Base-by-base conservation (phyloP, 1,140 invertebrate species). In the Drosophila sucinea region DNA sequence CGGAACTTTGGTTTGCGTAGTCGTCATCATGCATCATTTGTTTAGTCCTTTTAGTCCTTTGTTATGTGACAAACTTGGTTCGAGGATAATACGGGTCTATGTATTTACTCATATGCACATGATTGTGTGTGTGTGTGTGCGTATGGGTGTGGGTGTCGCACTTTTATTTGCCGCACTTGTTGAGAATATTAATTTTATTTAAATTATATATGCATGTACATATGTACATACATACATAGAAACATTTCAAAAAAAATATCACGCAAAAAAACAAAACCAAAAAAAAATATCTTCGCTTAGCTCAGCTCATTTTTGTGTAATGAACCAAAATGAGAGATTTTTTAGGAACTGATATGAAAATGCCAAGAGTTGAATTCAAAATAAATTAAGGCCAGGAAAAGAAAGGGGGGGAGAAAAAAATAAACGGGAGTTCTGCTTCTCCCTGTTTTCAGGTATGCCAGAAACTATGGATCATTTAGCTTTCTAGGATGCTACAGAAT, bases 141-240 rank as follows among this genome's bases (percentile, higher is more conserved):
- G 2, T 47, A 7, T 25, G 44, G 23, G 38, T 44, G 67, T 61
- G 71, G 67, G 80, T 75, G 74, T 74, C 72, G 60, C 73, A 73
- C 72, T 84, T 85, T 77, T 86, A 86, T 86, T 68, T 72, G 66
- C 47, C 63, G 72, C 72, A 79, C 76, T 86, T 86, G 83, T 77
- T 86, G 82, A 86, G 81, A 85, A 85, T 85, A 84, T 85, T 85
- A 85, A 85, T 84, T 85, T 85, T 80, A 76, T 79, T 86, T 86
- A 85, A 81, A 86, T 86, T 71, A 65, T 81, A 69, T 70, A 81
- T 81, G 77, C 69, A 67, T 38, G 17, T 23, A 57, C 4, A 5
- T 55, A 30, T 44, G 41, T 23, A 11, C 17, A 11, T 44, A 17
- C n/a, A 23, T 23, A 2, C n/a, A 11, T 17, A 32, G 10, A 11